Conservation (phyloP, 2,797 vertebrate genomes). For the Periophthalmus magnuspinnatus region DNA sequence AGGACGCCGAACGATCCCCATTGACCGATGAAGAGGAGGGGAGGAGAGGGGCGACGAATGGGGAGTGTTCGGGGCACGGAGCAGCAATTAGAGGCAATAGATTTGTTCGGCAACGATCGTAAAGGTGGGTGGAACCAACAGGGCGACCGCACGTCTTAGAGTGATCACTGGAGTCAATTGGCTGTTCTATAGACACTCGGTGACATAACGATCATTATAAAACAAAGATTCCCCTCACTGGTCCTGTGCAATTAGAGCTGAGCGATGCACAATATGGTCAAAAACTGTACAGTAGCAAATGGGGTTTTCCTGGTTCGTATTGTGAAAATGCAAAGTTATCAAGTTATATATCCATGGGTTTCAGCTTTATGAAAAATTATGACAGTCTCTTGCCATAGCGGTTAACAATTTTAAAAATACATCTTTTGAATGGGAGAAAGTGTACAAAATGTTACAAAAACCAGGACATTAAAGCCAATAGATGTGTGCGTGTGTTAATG, state of each 20-base stretch:
- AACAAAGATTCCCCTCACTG: conserved; percentile 1
- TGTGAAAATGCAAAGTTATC: not conserved
- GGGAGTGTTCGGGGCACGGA: conserved; percentile 2
- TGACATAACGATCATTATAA: conserved; percentile 29
- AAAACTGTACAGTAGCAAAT: not conserved
- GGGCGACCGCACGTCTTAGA: conserved; percentile 14
- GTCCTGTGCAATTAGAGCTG: no score
- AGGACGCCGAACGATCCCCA: conserved; percentile 17
- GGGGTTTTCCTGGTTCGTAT: not conserved
- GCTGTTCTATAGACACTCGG: conserved; percentile 32
- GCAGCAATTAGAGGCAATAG: conserved; percentile 57
- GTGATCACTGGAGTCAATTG: conserved; percentile 33
- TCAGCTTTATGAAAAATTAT: no score
- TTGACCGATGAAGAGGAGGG: not conserved
- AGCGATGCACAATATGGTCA: not conserved
- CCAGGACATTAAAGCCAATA: no score
- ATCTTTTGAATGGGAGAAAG: no score
- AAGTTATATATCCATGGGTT: no score
- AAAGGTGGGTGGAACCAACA: conserved; percentile 4
- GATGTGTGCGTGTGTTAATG: not conserved
- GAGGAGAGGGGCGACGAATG: not conserved
- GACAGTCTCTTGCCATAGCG: no score
- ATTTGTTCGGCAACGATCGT: conserved; percentile 29
- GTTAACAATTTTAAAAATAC: no score
- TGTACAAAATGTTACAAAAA: no score